Conservation (phyloP, 1,140 invertebrate genomes). For the Euura lappo region DNA sequence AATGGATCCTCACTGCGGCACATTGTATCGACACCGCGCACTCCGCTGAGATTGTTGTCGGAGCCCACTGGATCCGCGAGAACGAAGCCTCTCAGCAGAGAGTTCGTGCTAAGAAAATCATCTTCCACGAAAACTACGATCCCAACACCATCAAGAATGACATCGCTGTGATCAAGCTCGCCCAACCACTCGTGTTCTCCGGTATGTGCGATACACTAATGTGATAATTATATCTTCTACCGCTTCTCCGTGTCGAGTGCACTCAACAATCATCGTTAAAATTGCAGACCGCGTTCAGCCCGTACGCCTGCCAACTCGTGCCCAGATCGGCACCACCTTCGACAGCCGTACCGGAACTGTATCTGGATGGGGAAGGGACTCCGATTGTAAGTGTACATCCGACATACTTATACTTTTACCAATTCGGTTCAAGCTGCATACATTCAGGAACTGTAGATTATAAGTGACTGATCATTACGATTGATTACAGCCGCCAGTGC, state of each 20-base stretch:
- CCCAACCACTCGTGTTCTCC: background rate
- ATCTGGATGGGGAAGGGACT: conserved; percentile 60
- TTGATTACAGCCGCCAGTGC: conserved; percentile 23
- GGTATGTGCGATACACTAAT: background rate
- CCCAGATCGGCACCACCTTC: conserved; percentile 50
- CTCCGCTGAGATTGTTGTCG: conserved; percentile 17
- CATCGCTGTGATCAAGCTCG: conserved; percentile 13
- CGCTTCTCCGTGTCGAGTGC: too few species aligned
- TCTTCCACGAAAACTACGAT: conserved; percentile 19
- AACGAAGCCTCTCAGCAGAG: background rate
- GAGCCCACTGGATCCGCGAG: conserved; percentile 12
- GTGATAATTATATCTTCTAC: background rate
- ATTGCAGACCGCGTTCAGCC: conserved; percentile 58
- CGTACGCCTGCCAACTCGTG: conserved; percentile 52
- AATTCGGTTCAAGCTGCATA: background rate
- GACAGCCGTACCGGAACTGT: conserved; percentile 51
- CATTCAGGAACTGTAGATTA: conserved; percentile 1
- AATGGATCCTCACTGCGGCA: conserved; percentile 66
- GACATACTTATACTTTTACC: conserved; percentile 52
- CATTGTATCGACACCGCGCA: conserved; percentile 60
- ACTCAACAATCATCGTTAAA: background rate
- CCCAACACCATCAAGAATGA: conserved; percentile 17
- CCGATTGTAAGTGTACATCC: conserved; percentile 47
- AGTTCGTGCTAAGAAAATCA: background rate
- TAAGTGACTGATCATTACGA: background rate